A percentile compares a stretch with the other conserved stretches of the same genome.
Evolutionary conservation across 2,888 invertebrate genomes (phyloP).

Genomic region (Myopa testacea): DNA sequence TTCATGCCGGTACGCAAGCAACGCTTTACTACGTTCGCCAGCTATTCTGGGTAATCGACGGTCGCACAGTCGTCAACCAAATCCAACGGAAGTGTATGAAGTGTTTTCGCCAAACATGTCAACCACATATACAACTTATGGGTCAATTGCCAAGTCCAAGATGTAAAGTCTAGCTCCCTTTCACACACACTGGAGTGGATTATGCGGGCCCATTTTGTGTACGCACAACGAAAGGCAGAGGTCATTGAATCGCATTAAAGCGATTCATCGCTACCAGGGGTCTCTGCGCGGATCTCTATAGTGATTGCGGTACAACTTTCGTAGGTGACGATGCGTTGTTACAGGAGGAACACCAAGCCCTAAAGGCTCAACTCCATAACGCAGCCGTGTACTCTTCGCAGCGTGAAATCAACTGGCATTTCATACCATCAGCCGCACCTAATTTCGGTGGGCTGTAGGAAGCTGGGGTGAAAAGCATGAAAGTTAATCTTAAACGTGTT

Average conservation of each 20-base stretch:
- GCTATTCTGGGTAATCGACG: not conserved
- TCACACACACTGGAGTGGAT: constrained; percentile 38
- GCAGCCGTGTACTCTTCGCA: constrained; percentile 13
- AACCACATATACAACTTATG: not conserved
- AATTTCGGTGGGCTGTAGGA: too few species aligned
- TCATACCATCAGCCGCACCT: not conserved
- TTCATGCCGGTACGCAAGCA: not conserved
- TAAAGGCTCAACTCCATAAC: constrained; percentile 10
- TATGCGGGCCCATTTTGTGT: constrained; percentile 40
- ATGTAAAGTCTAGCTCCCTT: constrained; percentile 7
- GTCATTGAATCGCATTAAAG: constrained; percentile 18
- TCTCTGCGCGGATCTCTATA: not conserved
- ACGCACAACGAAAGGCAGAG: constrained; percentile 39
- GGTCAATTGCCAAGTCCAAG: not conserved
- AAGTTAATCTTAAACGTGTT: constrained; percentile 41
- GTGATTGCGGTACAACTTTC: constrained; percentile 11
- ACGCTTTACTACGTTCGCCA: not conserved
- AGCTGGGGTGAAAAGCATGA: not conserved
- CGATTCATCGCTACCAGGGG: not conserved
- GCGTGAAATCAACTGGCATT: constrained; percentile 36
- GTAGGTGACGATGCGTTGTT: not conserved
- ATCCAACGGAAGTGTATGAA: constrained; percentile 3
- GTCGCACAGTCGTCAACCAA: not conserved
- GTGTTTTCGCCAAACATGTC: constrained; percentile 5
- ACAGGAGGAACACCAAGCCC: not conserved